phyloP scores from a whole-genome alignment of 2,888 invertebrate genomes.

The Xanthia icteritia region DNA sequence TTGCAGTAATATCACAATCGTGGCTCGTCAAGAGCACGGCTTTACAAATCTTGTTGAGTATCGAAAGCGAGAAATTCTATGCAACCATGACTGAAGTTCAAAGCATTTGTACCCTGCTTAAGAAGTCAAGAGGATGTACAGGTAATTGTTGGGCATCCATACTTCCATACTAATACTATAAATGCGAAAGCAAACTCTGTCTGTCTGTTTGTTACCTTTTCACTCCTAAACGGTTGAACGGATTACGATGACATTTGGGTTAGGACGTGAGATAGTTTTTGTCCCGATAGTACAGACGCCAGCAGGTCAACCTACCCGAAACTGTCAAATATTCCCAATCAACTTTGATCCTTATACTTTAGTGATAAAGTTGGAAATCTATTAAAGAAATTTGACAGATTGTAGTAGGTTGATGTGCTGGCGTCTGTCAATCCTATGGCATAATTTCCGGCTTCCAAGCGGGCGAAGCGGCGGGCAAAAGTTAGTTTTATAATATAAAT shows the following conservation, averaged over 20 bases:
- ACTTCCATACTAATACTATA: neutral
- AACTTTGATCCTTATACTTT: no score
- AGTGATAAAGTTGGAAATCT: no score
- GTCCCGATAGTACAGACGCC: no score
- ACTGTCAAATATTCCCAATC: no score
- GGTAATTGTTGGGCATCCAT: conserved; percentile 9
- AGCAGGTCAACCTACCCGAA: no score
- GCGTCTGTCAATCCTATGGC: neutral
- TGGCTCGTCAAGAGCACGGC: conserved; percentile 34
- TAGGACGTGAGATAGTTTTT: neutral
- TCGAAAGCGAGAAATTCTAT: conserved; percentile 37
- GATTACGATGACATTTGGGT: neutral
- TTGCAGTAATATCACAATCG: conserved; percentile 7
- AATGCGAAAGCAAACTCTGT: neutral
- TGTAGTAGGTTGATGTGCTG: no score
- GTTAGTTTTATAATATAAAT: neutral
- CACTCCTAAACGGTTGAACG: neutral
- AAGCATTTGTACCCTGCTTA: conserved; percentile 16
- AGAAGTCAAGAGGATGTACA: conserved; percentile 16
- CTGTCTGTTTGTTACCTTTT: neutral
- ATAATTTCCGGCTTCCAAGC: neutral
- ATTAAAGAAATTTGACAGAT: no score
- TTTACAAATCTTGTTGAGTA: conserved; percentile 22
- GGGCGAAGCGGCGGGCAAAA: neutral
- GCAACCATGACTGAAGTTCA: conserved; percentile 16